Evolutionary conservation across 2,113 vertebrate genomes (phyloP), one percentile per base, ranked within the genome.

Genomic region (Caloenas nicobarica): DNA sequence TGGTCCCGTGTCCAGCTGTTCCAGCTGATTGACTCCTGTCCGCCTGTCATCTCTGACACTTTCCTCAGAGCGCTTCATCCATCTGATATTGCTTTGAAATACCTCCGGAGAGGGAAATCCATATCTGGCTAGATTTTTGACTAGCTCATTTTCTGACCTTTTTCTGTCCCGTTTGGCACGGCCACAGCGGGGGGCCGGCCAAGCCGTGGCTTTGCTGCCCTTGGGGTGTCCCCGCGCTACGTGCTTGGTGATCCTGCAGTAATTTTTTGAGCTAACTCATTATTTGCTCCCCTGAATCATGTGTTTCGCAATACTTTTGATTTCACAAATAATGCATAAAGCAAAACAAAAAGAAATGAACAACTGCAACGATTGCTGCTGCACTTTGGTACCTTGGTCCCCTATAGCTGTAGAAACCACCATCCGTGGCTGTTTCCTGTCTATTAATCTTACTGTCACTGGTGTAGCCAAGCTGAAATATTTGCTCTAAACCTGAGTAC

Each of bases 1-100:
- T 22, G 26, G 34, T 94, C 86, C 86, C 82, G 18, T 54, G 88
- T 40, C 50, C 88, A 80, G 62, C 79, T 80, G 88, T 77, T 96
- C 90, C 92, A 91, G 86, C 70, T 69, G 74, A 73, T 57, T 69
- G 58, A 11, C 24, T 90, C 58, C 88, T 1, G 0, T 88, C 88
- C 91, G 76, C 76, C 80, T 80, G 85, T 85, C 95, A 88, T 51
- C 81, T 17, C 66, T 11, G 74, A 36, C 1, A 16, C 74, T 57
- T 79, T 33, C 54, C 57, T 61, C 51, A 81, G 84, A 71, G 58
- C 0, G 0, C 78, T 76, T 72, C 74, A 77, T 61, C 76, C 25
- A 3, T 28, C n/a, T 28, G 50, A 70, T 65, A 50, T 11, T 7
- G 2, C 11, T 80, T 72, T 91, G 82, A 87, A 83, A 88, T 50